These are phyloP conservation scores for Laterallus jamaicensis DNA, from an alignment of 2,113 vertebrate genomes.

Conservation along the genomic window DNA sequence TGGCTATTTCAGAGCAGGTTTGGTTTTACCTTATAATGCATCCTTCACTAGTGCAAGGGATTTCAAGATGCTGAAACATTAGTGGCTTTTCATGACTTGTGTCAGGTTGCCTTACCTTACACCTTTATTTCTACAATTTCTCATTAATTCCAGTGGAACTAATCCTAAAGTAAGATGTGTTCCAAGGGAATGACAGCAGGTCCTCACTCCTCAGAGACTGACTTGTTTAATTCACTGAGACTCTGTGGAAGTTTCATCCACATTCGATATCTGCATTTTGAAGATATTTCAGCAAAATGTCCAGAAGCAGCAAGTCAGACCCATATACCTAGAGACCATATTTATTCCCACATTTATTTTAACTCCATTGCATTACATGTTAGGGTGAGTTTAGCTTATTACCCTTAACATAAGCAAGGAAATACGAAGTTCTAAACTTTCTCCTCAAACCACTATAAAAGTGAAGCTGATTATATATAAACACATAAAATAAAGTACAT, in stretches of 20 bases:
- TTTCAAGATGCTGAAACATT: neutral
- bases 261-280: neutral
- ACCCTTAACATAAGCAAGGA: neutral
- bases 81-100: neutral
- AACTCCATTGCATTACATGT: neutral
- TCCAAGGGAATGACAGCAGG: neutral
- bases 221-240: neutral
- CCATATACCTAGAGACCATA: neutral
- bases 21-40: neutral
- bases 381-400: neutral
- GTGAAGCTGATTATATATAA: neutral
- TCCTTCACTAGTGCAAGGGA: neutral
- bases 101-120: neutral
- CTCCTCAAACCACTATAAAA: neutral
- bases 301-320: neutral
- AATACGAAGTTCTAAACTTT: neutral
- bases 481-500: neutral
- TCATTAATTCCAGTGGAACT: conserved; percentile 7
- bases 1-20: neutral
- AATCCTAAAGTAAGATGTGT: neutral
- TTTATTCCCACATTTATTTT: neutral
- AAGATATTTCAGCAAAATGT: neutral
- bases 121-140: conserved; percentile 1
- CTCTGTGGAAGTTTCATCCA: neutral
- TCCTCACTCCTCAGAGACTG: neutral